These are phyloP conservation scores for Brachypterus glaber DNA, from an alignment of 2,888 invertebrate genomes.

Conservation along the genomic window DNA sequence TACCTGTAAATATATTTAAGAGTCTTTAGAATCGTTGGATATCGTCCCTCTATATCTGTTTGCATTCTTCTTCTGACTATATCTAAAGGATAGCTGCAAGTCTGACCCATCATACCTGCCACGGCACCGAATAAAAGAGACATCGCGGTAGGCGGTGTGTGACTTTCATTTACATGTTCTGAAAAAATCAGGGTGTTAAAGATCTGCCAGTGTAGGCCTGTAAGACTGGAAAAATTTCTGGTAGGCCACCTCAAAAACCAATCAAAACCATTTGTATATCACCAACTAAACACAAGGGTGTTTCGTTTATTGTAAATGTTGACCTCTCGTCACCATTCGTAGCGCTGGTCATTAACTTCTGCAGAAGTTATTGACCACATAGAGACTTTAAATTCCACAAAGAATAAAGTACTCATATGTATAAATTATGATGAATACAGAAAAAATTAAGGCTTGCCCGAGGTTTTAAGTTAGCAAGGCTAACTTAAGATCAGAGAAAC, in stretches of 20 bases:
- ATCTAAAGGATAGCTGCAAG: conserved; percentile 92
- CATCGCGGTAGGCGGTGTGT: conserved; percentile 43
- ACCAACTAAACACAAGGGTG: background rate
- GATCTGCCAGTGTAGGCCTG: too few relatives aligned
- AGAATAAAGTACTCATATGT: too few relatives aligned
- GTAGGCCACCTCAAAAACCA: conserved; percentile 7
- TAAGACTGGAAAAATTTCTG: too few relatives aligned
- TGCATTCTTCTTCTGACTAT: conserved; percentile 65
- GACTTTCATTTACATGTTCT: conserved; percentile 28
- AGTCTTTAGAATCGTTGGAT: conserved; percentile 57
- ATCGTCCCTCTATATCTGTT: conserved; percentile 48
- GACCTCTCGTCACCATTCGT: too few relatives aligned
- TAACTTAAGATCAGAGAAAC: too few relatives aligned
- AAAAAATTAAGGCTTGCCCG: too few relatives aligned
- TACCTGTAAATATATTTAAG: conserved; percentile 61
- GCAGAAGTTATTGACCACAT: too few relatives aligned
- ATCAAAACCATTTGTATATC: conserved; percentile 5
- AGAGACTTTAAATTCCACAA: too few relatives aligned
- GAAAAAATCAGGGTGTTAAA: conserved; percentile 15
- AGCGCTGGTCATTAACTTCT: too few relatives aligned
- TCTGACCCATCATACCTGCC: conserved; percentile 91
- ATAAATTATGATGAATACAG: too few relatives aligned
- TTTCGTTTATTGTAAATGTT: too few relatives aligned
- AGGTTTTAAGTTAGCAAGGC: too few relatives aligned
- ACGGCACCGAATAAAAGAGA: conserved; percentile 77